These are phyloP conservation scores for Lasioglossum leucozonium DNA, from an alignment of 2,888 invertebrate genomes.

Conservation along the genomic window DNA sequence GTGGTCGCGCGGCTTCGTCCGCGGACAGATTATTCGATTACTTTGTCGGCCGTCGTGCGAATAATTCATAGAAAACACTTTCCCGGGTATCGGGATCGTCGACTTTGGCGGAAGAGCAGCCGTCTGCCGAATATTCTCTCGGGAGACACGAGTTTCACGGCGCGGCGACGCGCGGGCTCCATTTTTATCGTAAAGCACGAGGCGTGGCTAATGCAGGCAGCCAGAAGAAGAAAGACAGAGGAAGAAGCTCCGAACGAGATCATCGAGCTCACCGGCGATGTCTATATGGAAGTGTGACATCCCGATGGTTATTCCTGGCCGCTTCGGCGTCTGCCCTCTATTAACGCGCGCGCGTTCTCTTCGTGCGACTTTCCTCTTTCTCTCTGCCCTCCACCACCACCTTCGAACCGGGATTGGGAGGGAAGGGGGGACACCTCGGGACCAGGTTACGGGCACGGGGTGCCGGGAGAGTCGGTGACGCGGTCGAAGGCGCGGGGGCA, in stretches of 20 bases:
- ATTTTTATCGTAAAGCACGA: conserved; percentile 4
- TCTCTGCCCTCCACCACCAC: conserved; percentile 22
- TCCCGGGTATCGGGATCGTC: neutral
- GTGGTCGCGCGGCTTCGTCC: neutral
- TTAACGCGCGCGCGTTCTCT: conserved; percentile 73
- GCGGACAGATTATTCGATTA: neutral
- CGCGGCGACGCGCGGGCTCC: neutral
- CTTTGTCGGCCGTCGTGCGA: neutral
- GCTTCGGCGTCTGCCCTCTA: conserved; percentile 78
- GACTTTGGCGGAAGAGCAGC: no score
- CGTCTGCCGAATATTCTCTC: neutral
- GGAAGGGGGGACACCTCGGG: conserved; percentile 47
- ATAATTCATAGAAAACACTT: neutral
- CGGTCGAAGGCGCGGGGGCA: conserved; percentile 59
- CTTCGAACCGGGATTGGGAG: no score
- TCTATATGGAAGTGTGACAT: conserved; percentile 84
- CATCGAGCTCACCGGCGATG: conserved; percentile 74
- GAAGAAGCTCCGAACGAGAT: conserved; percentile 52
- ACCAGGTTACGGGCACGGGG: conserved; percentile 18
- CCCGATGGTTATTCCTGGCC: conserved; percentile 84
- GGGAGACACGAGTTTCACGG: neutral
- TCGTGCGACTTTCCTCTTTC: conserved; percentile 55
- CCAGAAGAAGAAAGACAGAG: conserved; percentile 7
- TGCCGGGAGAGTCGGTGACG: conserved; percentile 26
- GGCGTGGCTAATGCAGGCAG: neutral